phyloP scores from a whole-genome alignment of 2,888 invertebrate genomes.

The Congeria kusceri region DNA sequence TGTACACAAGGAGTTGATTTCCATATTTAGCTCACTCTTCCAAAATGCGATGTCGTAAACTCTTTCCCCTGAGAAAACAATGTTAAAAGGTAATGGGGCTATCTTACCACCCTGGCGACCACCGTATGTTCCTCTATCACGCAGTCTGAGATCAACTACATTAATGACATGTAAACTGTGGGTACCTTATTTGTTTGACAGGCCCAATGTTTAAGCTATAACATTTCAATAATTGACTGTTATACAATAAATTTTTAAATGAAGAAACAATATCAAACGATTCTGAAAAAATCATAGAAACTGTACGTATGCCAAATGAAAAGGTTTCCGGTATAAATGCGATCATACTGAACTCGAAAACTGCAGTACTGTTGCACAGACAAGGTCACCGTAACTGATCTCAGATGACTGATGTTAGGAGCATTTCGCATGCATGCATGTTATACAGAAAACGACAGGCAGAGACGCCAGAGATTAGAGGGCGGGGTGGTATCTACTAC shows the following conservation, averaged over 20 bases:
- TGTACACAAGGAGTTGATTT: constrained; percentile 92
- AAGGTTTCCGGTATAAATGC: neutral
- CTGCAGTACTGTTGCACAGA: neutral
- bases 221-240: neutral
- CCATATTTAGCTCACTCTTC: constrained; percentile 90
- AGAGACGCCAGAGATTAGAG: constrained; percentile 33
- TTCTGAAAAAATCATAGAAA: too few relatives aligned
- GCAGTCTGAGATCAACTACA: constrained; percentile 9
- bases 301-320: neutral
- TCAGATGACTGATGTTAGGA: constrained; percentile 32
- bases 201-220: neutral
- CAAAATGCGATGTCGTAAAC: constrained; percentile 82
- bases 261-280: constrained; percentile 1
- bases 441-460: constrained; percentile 38
- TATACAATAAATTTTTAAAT: neutral
- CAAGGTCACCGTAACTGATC: constrained; percentile 10
- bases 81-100: constrained; percentile 35
- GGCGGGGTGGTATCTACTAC: constrained; percentile 29
- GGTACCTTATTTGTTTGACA: neutral
- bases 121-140: constrained; percentile 15
- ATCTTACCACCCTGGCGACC: constrained; percentile 43
- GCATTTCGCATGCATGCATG: constrained; percentile 30
- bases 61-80: constrained; percentile 77
- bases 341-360: neutral
- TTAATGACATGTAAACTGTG: neutral